These are phyloP conservation scores for Smutsia gigantea DNA, from an alignment of 2,797 vertebrate species.

Conservation along the genomic window DNA sequence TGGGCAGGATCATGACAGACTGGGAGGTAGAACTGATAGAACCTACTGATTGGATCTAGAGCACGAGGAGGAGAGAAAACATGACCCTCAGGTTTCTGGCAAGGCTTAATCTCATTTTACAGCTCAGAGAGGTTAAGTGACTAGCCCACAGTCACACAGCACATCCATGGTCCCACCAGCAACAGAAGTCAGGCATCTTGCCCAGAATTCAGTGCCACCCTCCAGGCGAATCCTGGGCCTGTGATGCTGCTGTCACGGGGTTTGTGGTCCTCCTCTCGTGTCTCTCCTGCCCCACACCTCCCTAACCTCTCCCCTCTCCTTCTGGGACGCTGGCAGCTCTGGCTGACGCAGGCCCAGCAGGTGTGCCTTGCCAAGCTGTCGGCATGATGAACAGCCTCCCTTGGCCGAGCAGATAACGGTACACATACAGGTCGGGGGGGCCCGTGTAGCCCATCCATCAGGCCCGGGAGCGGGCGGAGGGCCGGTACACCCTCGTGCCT, in stretches of 20 bases:
- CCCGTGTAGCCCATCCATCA: constrained; percentile 89
- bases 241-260: not conserved
- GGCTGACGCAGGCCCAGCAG: constrained; percentile 67
- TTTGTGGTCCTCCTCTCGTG: not conserved
- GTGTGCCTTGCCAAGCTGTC: constrained; percentile 81
- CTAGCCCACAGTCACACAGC: constrained; percentile 28
- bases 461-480: constrained; percentile 69
- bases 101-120: not conserved
- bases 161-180: not conserved
- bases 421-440: constrained; percentile 87
- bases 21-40: not conserved
- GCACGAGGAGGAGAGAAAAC: not conserved
- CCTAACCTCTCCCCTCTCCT: not conserved
- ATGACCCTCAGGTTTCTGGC: not conserved
- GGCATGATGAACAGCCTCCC: constrained; percentile 87
- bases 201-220: not conserved
- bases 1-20: not conserved
- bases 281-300: not conserved
- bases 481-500: constrained; percentile 80
- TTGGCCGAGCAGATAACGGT: constrained; percentile 86
- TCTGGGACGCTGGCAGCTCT: constrained; percentile 31
- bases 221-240: not conserved
- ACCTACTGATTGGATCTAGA: not conserved
- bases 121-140: constrained; percentile 43
- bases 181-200: not conserved